phyloP scores from a whole-genome alignment of 2,888 invertebrate genomes.

The Neocrepidodera transversa region DNA sequence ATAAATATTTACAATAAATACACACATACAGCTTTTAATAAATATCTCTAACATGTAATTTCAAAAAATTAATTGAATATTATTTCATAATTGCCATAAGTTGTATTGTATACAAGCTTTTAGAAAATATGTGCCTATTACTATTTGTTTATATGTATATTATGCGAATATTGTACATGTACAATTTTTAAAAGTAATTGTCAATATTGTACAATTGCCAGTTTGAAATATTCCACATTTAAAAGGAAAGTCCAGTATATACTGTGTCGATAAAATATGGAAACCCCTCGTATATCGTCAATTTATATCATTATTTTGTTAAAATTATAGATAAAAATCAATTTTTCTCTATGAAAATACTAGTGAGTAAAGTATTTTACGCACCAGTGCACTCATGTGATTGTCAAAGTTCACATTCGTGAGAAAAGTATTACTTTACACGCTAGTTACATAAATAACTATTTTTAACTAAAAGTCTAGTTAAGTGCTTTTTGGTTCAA shows the following conservation, averaged over 20 bases:
- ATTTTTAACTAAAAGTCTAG: too few relatives aligned
- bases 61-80: constrained; percentile 40
- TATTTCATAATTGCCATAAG: constrained; percentile 19
- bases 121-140: constrained; percentile 43
- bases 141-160: constrained; percentile 29
- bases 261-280: too few relatives aligned
- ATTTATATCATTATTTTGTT: neutral
- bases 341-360: too few relatives aligned
- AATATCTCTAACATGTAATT: constrained; percentile 41
- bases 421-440: too few relatives aligned
- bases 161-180: constrained; percentile 30
- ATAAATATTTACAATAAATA: constrained; percentile 62
- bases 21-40: constrained; percentile 53
- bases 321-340: neutral
- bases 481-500: too few relatives aligned
- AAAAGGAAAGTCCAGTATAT: too few relatives aligned
- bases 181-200: constrained; percentile 3
- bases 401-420: too few relatives aligned
- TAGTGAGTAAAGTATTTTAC: too few relatives aligned
- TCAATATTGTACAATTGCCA: neutral
- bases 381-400: too few relatives aligned
- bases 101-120: constrained; percentile 42
- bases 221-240: neutral
- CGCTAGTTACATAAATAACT: too few relatives aligned
- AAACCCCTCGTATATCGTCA: too few relatives aligned